phyloP scores from a whole-genome alignment of 2,888 invertebrate genomes.

The Crossocerus cetratus region DNA sequence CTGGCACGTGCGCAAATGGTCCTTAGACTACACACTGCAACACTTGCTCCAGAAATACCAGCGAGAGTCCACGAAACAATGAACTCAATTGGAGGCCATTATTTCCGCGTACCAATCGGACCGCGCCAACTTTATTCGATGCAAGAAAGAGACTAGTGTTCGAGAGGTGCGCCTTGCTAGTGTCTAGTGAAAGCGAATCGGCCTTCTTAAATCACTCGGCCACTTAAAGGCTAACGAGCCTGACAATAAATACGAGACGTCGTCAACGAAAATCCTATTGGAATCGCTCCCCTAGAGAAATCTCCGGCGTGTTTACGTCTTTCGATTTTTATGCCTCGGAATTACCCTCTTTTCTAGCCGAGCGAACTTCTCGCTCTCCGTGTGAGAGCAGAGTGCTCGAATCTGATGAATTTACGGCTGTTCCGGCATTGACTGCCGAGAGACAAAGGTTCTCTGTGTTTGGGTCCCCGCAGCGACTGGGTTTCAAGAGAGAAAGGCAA shows the following conservation, averaged over 20 bases:
- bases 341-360: slow-evolving; percentile 26
- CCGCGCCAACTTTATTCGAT: too few relatives aligned
- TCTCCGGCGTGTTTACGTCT: slow-evolving; percentile 19
- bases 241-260: slow-evolving; percentile 42
- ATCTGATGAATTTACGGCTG: slow-evolving; percentile 22
- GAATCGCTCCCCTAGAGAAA: slow-evolving; percentile 16
- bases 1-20: slow-evolving; percentile 76
- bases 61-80: too few relatives aligned
- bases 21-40: slow-evolving; percentile 58
- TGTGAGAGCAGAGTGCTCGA: slow-evolving; percentile 13
- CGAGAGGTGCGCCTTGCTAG: slow-evolving; percentile 10
- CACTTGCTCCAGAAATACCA: not conserved
- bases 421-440: slow-evolving; percentile 17
- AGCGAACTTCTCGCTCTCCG: slow-evolving; percentile 13
- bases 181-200: slow-evolving; percentile 39
- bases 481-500: not conserved
- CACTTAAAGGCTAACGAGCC: slow-evolving; percentile 28
- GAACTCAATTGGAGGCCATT: too few relatives aligned
- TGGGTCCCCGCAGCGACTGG: not conserved
- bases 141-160: too few relatives aligned
- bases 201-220: slow-evolving; percentile 36
- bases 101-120: too few relatives aligned
- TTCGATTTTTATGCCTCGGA: slow-evolving; percentile 22
- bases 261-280: slow-evolving; percentile 40
- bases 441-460: slow-evolving; percentile 53